Evolutionary conservation across 2,113 vertebrate genomes (phyloP).

Genomic region (Setophaga petechia): DNA sequence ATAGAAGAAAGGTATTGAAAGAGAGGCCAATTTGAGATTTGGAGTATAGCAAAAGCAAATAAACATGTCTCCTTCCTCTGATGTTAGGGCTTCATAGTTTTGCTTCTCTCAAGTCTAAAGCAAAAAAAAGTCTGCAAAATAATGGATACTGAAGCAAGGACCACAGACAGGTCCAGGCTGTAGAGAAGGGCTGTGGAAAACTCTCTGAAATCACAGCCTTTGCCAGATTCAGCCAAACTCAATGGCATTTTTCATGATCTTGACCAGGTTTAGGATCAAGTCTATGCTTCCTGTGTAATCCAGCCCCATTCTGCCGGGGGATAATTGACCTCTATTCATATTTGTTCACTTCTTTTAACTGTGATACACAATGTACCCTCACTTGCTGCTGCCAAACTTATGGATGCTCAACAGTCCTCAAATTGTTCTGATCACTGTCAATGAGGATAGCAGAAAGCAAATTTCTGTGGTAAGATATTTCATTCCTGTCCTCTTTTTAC

Average conservation of each 20-base stretch:
- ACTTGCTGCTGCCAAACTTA: not conserved
- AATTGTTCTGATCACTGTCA: not conserved
- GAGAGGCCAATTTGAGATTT: conserved; percentile 22
- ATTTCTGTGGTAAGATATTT: not conserved
- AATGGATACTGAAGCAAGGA: not conserved
- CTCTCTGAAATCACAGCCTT: not conserved
- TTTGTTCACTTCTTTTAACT: not conserved
- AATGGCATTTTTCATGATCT: not conserved
- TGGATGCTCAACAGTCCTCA: not conserved
- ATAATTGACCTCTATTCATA: not conserved
- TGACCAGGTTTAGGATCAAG: not conserved
- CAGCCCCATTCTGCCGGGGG: not conserved
- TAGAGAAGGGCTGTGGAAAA: not conserved
- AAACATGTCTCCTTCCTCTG: not conserved
- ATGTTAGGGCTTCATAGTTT: not conserved
- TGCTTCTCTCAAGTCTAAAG: conserved; percentile 36
- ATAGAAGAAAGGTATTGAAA: not conserved
- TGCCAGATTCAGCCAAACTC: not conserved
- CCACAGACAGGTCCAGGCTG: not conserved
- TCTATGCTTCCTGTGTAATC: not conserved
- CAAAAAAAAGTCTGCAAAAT: conserved; percentile 12
- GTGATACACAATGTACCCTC: not conserved
- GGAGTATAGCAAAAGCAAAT: conserved; percentile 5
- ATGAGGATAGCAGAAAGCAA: not conserved
- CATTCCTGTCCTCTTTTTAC: not conserved